Evolutionary conservation across 2,888 invertebrate species (phyloP), one percentile per base, ranked within the genome.

Genomic region (Drosophila pullipes): DNA sequence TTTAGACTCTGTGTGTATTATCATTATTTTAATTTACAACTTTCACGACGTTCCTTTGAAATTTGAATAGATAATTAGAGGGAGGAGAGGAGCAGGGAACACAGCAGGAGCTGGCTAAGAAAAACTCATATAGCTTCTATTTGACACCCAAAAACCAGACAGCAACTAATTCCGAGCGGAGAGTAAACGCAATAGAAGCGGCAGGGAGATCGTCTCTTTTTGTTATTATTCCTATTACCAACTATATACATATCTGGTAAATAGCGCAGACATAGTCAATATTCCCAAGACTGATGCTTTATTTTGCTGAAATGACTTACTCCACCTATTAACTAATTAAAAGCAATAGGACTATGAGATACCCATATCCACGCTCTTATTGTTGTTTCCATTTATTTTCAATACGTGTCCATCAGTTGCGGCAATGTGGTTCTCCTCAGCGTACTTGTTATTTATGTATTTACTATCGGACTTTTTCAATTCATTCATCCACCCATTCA

Each of bases 21-120:
- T 81, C 76, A 77, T 78, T 86, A 82, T 84, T 82, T 84, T 76
- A 77, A 76, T 86, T 87, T 82, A 77, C 81, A 81, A 73, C 82
- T 77, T 67, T 74, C 59, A 59, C 69, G 83, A 60, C 57, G 69
- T 75, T 75, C 70, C 68, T 86, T 86, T 89, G 86, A 86, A 89
- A 86, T 78, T 68, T 50, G 82, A 86, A 77, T 71, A 84, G 50
- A 30, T 44, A 57, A 64, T 41, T 25, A 62, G 16, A 7, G 18
- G 28, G 3, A 7, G 28, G 28, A 9, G 30, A 41, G n/a, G 4
- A 30, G n/a, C 4, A 22, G 59, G 28, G 30, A 28, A 5, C 58
- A 54, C 59, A 54, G 83, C 67, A 54, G 69, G 55, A 64, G 44
- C 73, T 16, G 37, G 37, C 4, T 18, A 33, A 28, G 28, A 13